A percentile compares a stretch with the other conserved stretches of the same genome.
phyloP scores from a whole-genome alignment of 2,888 invertebrate species.

The Nysson spinosus region DNA sequence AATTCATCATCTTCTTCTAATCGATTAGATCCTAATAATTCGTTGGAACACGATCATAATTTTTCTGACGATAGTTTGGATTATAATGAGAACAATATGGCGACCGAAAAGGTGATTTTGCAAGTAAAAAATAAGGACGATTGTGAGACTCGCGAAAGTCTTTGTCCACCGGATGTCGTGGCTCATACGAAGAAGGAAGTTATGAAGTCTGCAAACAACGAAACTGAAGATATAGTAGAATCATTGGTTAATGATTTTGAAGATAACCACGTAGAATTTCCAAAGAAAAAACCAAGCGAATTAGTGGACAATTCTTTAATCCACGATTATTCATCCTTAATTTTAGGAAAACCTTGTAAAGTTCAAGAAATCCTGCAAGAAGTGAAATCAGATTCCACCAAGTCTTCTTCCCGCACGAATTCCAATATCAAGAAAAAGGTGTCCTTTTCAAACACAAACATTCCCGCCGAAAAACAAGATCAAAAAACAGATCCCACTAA shows the following conservation, averaged over 20 bases:
- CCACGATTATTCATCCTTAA: slow-evolving; percentile 59
- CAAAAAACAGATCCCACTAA: not conserved
- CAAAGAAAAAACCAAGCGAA: slow-evolving; percentile 45
- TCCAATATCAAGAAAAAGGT: slow-evolving; percentile 52
- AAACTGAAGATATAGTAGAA: slow-evolving; percentile 13
- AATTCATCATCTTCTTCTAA: not conserved
- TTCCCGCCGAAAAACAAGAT: slow-evolving; percentile 12
- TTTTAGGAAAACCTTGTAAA: slow-evolving; percentile 45
- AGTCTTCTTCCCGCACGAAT: not conserved
- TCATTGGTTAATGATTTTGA: slow-evolving; percentile 50
- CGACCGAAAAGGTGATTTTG: not conserved
- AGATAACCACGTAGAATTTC: slow-evolving; percentile 55
- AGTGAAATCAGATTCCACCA: slow-evolving; percentile 2
- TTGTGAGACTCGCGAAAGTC: slow-evolving; percentile 22
- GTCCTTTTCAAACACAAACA: slow-evolving; percentile 45
- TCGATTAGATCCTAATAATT: not conserved
- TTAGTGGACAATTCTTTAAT: not conserved
- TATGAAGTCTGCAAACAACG: not conserved
- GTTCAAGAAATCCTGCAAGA: slow-evolving; percentile 6
- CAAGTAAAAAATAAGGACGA: slow-evolving; percentile 11
- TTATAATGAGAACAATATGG: slow-evolving; percentile 25
- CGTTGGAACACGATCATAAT: slow-evolving; percentile 54
- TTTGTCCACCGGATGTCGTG: slow-evolving; percentile 68
- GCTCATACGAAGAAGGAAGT: slow-evolving; percentile 65
- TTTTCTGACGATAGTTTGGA: slow-evolving; percentile 71